Conservation (phyloP, 2,113 vertebrate species). For the Rhineura floridana region DNA sequence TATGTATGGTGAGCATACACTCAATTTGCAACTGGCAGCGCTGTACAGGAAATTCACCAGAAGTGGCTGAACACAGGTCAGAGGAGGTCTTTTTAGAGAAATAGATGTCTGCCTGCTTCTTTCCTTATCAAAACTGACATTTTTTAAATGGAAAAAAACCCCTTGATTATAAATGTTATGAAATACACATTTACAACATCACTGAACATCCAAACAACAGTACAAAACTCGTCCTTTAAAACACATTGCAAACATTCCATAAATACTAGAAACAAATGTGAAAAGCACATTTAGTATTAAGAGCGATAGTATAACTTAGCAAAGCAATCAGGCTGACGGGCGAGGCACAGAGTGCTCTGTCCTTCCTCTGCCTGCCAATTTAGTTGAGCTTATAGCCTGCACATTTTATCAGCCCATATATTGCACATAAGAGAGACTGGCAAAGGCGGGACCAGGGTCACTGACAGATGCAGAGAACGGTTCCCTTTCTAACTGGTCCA, state of each 20-base stretch:
- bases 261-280: neutral
- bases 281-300: neutral
- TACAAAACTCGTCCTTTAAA: neutral
- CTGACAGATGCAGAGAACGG: too few species aligned
- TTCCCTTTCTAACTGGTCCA: too few species aligned
- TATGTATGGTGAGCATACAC: fast-evolving
- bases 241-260: neutral
- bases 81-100: neutral
- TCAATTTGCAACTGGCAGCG: neutral
- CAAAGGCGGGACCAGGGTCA: too few species aligned
- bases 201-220: neutral
- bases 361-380: too few species aligned
- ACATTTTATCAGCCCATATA: too few species aligned
- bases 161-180: neutral
- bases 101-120: neutral
- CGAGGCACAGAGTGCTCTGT: too few species aligned
- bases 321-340: too few species aligned
- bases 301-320: neutral
- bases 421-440: too few species aligned
- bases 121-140: neutral
- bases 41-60: neutral
- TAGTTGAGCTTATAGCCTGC: too few species aligned
- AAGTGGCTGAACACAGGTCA: neutral
- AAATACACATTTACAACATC: neutral
- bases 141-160: neutral